A percentile compares a stretch with the other conserved stretches of the same genome.
Evolutionary conservation across 2,797 vertebrate species (phyloP).

Genomic region (Momotus momota): DNA sequence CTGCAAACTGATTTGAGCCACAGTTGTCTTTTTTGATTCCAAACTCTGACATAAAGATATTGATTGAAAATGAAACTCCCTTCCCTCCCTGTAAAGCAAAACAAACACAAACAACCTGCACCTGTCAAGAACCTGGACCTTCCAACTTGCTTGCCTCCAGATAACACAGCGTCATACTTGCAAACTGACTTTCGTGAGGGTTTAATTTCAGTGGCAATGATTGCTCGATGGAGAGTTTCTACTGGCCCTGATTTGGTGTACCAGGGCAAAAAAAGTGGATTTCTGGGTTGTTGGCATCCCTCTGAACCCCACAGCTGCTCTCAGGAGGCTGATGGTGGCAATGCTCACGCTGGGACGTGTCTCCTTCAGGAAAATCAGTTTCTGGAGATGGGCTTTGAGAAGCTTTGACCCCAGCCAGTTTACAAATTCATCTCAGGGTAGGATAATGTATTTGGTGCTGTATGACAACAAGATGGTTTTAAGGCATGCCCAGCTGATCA

Average conservation of each 20-base stretch:
- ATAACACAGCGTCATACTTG: not conserved
- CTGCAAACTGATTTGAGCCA: not conserved
- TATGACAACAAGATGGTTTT: not conserved
- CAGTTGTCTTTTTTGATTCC: not conserved
- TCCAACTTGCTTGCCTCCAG: not conserved
- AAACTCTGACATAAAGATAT: not conserved
- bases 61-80: not conserved
- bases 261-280: not conserved
- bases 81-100: not conserved
- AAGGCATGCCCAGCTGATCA: not conserved
- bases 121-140: not conserved
- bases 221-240: not conserved
- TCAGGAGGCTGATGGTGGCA: not conserved
- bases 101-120: not conserved
- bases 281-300: not conserved
- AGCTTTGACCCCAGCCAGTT: not conserved
- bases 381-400: not conserved
- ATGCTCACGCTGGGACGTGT: not conserved
- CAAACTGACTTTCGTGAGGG: rapidly evolving
- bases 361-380: not conserved
- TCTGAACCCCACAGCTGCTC: not conserved
- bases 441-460: not conserved
- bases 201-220: not conserved
- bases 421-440: not conserved
- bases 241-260: rapidly evolving